Base-by-base conservation (phyloP, 2,888 invertebrate species). In the Gastracanthus pulcherrimus region DNA sequence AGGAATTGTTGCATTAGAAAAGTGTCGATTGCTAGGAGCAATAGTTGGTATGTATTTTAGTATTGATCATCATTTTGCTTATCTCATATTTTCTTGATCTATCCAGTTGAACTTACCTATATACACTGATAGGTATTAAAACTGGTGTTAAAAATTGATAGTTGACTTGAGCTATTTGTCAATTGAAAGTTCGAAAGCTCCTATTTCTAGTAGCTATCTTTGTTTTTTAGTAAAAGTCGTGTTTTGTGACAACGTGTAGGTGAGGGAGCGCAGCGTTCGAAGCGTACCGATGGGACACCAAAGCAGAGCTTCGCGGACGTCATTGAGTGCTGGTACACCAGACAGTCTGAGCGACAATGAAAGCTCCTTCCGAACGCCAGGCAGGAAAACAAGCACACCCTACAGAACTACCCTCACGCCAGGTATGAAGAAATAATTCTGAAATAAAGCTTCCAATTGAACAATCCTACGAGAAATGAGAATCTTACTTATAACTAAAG, bases 311-410 rank as follows among this genome's bases (percentile, higher is more conserved):
- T 95, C 96, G 55, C 94, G 96, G 84, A 95, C 96, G 1, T 96
- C 96, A 23, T 93, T 96, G 82, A 96, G 97, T 84, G 97, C 96
- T 48, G 97, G 97, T 84, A 97, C 97, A 41, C 97, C 97, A 26
- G 97, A 98, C 92, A 97, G 97, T 58, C 93, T 97, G 74, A 97
- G 96, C 89, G 97, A 97, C 31, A 97, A 97, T 89, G 97, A 97
- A 93, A 95, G 95, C 81, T 95, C 95, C 80, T 94, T 95, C 86
- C 78, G 95, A 88, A 94, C 95, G 76, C 94, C 95, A 81, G 94
- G 93, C 23, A 94, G 95, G 86, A 96, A 95, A 92, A 94, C 95
- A 70, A 95, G 95, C 84, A 94, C 93, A 7, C 86, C 91, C 16
- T 93, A 91, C 87, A 94, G 95, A 89, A 94, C 94, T 69, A 94